Evolutionary conservation across 2,888 invertebrate genomes (phyloP).

Genomic region (Cheilosia soror): DNA sequence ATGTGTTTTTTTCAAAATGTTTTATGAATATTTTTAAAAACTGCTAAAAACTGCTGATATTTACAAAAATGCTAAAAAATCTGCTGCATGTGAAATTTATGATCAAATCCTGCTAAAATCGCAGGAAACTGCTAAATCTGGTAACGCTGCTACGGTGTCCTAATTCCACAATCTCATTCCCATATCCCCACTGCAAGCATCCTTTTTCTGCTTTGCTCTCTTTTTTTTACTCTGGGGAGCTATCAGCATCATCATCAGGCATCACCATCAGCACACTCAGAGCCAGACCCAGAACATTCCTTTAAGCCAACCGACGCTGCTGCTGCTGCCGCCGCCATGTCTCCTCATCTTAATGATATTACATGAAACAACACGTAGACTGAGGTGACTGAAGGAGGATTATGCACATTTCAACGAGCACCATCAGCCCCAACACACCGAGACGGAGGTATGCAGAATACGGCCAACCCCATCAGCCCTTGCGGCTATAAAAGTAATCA

Average conservation of each 20-base stretch:
- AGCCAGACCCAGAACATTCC: conserved; percentile 45
- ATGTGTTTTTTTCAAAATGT: too few species aligned
- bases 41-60: too few species aligned
- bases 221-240: conserved; percentile 19
- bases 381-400: conserved; percentile 46
- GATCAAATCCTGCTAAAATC: too few species aligned
- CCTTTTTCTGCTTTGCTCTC: neutral
- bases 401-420: conserved; percentile 57
- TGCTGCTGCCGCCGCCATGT: neutral
- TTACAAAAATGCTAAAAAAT: too few species aligned
- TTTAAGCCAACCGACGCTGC: conserved; percentile 14
- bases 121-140: too few species aligned
- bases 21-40: too few species aligned
- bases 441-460: neutral
- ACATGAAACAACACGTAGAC: conserved; percentile 56
- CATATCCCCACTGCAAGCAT: neutral
- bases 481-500: conserved; percentile 75
- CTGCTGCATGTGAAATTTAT: too few species aligned
- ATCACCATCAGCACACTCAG: conserved; percentile 47
- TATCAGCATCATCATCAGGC: conserved; percentile 63
- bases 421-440: conserved; percentile 6
- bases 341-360: conserved; percentile 65
- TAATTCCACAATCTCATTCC: conserved; percentile 44
- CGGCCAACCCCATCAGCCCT: conserved; percentile 31
- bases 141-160: conserved; percentile 63